These are phyloP conservation scores for Hesperia comma DNA, from an alignment of 2,888 invertebrate species.

Conservation along the genomic window DNA sequence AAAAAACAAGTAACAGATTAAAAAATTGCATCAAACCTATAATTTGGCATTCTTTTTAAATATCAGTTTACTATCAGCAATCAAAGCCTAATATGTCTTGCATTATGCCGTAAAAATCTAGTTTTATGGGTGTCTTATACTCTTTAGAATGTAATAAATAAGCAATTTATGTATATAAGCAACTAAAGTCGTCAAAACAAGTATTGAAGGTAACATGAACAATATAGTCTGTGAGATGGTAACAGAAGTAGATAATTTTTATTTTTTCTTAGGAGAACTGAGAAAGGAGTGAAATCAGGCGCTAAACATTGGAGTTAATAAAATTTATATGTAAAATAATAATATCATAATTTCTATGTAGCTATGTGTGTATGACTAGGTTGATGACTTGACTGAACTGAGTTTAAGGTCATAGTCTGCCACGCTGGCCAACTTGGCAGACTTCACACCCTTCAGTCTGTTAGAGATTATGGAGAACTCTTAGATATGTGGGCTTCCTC, in stretches of 20 bases:
- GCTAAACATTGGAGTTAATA: no score
- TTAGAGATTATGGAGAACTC: not conserved
- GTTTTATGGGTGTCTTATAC: not conserved
- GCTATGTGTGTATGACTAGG: not conserved
- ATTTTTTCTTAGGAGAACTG: no score
- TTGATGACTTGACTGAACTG: not conserved
- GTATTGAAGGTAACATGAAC: conserved; percentile 13
- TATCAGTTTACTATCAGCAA: not conserved
- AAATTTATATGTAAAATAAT: no score
- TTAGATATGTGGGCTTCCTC: not conserved
- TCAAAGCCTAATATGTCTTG: not conserved
- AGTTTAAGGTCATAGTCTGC: conserved; percentile 1
- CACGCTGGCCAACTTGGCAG: not conserved
- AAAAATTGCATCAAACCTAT: not conserved
- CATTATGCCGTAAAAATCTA: not conserved
- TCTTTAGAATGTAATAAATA: conserved; percentile 4
- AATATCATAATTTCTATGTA: no score
- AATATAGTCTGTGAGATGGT: conserved; percentile 4
- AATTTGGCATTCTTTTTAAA: not conserved
- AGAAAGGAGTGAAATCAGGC: no score
- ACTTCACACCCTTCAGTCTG: not conserved
- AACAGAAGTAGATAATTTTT: not conserved
- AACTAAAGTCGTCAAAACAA: not conserved
- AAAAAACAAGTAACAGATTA: not conserved
- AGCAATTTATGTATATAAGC: conserved; percentile 9